A percentile compares a stretch with the other conserved stretches of the same genome.
Evolutionary conservation across 2,888 invertebrate species (phyloP).

Genomic region (Eupsilia transversa): DNA sequence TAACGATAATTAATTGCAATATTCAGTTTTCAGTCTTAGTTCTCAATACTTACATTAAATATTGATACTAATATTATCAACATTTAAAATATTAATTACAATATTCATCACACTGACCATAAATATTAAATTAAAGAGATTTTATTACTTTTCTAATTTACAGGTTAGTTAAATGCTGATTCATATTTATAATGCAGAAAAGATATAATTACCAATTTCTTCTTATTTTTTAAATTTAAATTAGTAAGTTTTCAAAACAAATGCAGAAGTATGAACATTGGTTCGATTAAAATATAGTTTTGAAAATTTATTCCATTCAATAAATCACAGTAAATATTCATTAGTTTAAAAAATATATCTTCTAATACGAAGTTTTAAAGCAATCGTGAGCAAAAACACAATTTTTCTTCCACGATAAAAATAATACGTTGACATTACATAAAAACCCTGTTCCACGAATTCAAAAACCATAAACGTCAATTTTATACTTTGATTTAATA

Average conservation of each 20-base stretch:
- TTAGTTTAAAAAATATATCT: too few species aligned
- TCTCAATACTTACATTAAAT: not conserved
- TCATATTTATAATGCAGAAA: not conserved
- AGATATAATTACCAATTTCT: too few species aligned
- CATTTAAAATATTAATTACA: too few species aligned
- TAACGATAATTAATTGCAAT: not conserved
- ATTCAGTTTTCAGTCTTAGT: not conserved
- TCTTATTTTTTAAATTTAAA: too few species aligned
- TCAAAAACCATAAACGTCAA: constrained; percentile 1
- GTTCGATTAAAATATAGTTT: not conserved
- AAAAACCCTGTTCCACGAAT: constrained; percentile 9
- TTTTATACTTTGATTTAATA: constrained; percentile 1
- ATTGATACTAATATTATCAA: too few species aligned
- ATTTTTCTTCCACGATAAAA: not conserved
- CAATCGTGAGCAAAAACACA: not conserved
- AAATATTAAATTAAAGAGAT: not conserved
- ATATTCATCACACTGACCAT: not conserved
- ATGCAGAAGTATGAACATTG: not conserved
- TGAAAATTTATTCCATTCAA: constrained; percentile 9
- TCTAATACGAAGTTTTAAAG: not conserved
- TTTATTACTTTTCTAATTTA: constrained; percentile 1
- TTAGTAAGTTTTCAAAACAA: too few species aligned
- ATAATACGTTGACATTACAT: constrained; percentile 2
- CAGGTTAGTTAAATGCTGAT: not conserved
- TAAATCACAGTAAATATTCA: not conserved